A percentile compares a stretch with the other conserved stretches of the same genome.
These are phyloP conservation scores for Aphelenchoides bicaudatus DNA, from an alignment of 2,888 invertebrate genomes.

Conservation along the genomic window DNA sequence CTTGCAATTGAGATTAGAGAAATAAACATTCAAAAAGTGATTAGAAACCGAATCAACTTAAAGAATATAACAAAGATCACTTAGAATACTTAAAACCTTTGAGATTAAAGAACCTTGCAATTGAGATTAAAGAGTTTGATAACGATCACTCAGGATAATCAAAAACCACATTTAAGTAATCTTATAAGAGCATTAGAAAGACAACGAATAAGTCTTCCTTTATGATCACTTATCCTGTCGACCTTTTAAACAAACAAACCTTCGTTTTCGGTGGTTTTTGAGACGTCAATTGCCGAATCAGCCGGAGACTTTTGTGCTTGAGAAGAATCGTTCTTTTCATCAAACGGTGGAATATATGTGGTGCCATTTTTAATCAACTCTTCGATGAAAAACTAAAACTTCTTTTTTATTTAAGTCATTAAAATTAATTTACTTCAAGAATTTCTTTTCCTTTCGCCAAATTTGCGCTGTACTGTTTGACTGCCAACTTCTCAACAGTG, in stretches of 20 bases:
- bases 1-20: too few species aligned
- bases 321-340: not conserved
- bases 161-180: too few species aligned
- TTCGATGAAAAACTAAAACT: slow-evolving; percentile 81
- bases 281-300: slow-evolving; percentile 50
- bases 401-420: slow-evolving; percentile 76
- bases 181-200: too few species aligned
- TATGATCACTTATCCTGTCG: slow-evolving; percentile 12
- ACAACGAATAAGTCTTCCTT: too few species aligned
- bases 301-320: slow-evolving; percentile 27
- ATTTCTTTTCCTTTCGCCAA: slow-evolving; percentile 69
- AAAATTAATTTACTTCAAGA: not conserved
- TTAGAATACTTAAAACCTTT: too few species aligned
- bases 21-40: too few species aligned
- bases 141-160: too few species aligned
- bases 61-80: too few species aligned
- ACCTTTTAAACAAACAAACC: slow-evolving; percentile 16
- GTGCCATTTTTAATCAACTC: slow-evolving; percentile 75
- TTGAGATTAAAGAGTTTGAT: too few species aligned
- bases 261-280: slow-evolving; percentile 37
- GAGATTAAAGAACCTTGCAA: too few species aligned
- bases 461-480: slow-evolving; percentile 87
- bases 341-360: slow-evolving; percentile 66
- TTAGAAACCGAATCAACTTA: too few species aligned
- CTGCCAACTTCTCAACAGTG: slow-evolving; percentile 88